phyloP scores from a whole-genome alignment of 2,797 vertebrate genomes.

The Lutjanus argentimaculatus region DNA sequence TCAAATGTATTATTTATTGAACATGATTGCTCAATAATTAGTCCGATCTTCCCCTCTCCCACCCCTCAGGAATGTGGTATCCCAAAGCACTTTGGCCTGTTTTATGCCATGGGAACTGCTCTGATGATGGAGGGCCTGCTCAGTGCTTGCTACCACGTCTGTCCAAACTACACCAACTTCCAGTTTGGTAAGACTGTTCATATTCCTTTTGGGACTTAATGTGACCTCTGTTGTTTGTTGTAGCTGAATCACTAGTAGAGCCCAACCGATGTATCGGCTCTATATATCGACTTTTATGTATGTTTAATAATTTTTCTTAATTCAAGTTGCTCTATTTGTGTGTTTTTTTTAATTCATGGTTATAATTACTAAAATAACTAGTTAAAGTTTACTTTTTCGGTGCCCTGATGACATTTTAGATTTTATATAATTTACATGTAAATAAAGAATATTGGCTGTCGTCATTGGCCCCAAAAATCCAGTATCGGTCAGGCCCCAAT shows the following conservation, averaged over 20 bases:
- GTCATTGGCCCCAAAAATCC: too few relatives aligned
- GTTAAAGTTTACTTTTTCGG: too few relatives aligned
- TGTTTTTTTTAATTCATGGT: too few relatives aligned
- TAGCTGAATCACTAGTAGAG: neutral
- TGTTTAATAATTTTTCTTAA: too few relatives aligned
- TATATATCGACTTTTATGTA: too few relatives aligned
- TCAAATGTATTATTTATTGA: neutral
- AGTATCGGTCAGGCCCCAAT: neutral
- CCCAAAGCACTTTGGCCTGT: constrained; percentile 97
- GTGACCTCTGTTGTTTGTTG: neutral
- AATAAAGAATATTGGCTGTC: too few relatives aligned
- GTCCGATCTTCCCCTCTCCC: neutral
- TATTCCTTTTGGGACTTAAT: neutral
- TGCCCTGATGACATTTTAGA: too few relatives aligned
- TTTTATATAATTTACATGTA: too few relatives aligned
- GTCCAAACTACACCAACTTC: constrained; percentile 99
- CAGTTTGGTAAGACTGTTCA: constrained; percentile 90
- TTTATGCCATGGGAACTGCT: constrained; percentile 97
- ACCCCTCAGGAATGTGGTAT: constrained; percentile 93
- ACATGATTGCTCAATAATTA: neutral
- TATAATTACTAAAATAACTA: too few relatives aligned
- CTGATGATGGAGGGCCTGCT: constrained; percentile 99
- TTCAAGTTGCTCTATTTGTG: too few relatives aligned
- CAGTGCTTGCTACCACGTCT: constrained; percentile 98
- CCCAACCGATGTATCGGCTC: too few relatives aligned